These are phyloP conservation scores for Aculops lycopersici DNA, from an alignment of 1,140 invertebrate species.

Conservation along the genomic window DNA sequence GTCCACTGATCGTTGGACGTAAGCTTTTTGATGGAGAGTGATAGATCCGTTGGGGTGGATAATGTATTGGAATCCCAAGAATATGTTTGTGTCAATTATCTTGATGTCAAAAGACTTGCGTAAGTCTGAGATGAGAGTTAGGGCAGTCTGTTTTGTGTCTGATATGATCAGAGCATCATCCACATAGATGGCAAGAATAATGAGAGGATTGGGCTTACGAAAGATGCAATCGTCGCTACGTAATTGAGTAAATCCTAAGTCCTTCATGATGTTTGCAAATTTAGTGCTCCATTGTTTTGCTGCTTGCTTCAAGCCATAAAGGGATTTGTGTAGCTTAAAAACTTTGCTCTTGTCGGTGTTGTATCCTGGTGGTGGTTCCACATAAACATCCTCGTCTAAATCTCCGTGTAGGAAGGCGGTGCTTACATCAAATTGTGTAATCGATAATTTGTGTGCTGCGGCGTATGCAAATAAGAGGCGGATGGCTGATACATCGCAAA, in stretches of 20 bases:
- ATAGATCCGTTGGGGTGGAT: not conserved
- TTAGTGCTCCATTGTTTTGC: conserved; percentile 8
- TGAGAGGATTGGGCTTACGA: not conserved
- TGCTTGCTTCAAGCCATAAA: conserved; percentile 12
- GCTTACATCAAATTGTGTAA: conserved; percentile 12
- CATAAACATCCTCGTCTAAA: conserved; percentile 17
- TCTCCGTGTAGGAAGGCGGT: conserved; percentile 17
- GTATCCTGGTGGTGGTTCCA: conserved; percentile 16
- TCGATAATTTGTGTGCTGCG: not conserved
- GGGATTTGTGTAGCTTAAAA: conserved; percentile 7
- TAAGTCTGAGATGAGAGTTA: not conserved
- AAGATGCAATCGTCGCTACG: not conserved
- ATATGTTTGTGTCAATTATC: not conserved
- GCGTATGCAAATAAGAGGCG: conserved; percentile 6
- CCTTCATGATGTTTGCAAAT: conserved; percentile 2
- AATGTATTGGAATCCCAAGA: not conserved
- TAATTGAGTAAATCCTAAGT: not conserved
- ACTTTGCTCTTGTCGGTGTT: conserved; percentile 8
- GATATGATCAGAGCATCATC: conserved; percentile 18
- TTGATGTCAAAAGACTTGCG: conserved; percentile 10
- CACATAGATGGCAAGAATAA: conserved; percentile 17
- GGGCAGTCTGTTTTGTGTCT: not conserved
- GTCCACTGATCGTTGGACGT: not conserved
- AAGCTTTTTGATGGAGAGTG: not conserved
- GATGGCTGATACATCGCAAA: conserved; percentile 13